Percentiles rank a stretch among this genome's conserved stretches.
phyloP scores from a whole-genome alignment of 2,113 vertebrate genomes.

The Chunga burmeisteri region DNA sequence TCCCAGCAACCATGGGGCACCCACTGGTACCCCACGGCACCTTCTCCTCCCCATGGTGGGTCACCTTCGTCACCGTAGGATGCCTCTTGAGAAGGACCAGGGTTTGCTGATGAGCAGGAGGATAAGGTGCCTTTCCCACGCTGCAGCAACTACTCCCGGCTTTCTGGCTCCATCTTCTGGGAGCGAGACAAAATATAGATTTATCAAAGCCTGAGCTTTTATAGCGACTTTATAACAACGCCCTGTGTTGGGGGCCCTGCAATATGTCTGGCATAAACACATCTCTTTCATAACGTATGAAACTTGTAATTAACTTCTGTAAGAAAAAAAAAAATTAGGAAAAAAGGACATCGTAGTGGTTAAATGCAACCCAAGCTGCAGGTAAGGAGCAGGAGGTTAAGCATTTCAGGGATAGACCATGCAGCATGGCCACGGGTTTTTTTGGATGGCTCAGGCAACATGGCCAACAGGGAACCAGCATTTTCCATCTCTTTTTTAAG shows the following conservation, averaged over 20 bases:
- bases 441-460: neutral
- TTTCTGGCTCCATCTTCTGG: conserved; percentile 71
- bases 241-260: neutral
- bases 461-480: neutral
- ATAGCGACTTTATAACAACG: rapidly evolving
- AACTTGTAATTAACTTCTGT: neutral
- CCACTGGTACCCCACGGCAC: neutral
- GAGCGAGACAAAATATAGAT: neutral
- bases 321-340: neutral
- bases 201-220: neutral
- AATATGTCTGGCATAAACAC: neutral
- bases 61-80: neutral
- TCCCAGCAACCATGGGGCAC: neutral
- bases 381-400: neutral
- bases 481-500: neutral
- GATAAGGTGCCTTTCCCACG: neutral
- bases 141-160: neutral
- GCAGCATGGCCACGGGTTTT: neutral
- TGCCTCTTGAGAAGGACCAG: neutral
- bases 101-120: neutral
- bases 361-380: neutral
- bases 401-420: neutral
- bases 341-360: neutral
- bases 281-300: neutral
- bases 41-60: neutral